Percentiles rank a stretch among this genome's conserved stretches.
phyloP scores from a whole-genome alignment of 2,113 vertebrate species.

The Puntigrus tetrazona region DNA sequence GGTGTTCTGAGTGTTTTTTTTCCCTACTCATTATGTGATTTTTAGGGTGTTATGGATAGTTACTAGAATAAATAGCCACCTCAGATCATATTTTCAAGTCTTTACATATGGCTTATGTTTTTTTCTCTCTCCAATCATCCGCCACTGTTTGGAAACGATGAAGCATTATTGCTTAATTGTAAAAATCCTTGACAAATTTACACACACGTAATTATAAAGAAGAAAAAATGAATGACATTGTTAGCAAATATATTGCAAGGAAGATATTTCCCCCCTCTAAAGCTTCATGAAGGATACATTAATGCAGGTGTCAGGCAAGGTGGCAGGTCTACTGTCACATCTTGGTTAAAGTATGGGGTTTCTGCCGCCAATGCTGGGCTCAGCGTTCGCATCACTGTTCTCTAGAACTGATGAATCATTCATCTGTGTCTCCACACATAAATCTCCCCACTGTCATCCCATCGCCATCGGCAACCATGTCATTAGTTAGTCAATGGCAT shows the following conservation, averaged over 20 bases:
- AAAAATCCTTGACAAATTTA: not conserved
- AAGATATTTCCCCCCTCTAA: not conserved
- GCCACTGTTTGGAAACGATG: not conserved
- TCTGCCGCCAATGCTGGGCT: constrained; percentile 2
- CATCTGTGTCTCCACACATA: constrained; percentile 73
- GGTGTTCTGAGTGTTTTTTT: not conserved
- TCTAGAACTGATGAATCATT: constrained; percentile 72
- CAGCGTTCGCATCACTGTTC: constrained; percentile 21
- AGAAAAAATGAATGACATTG: not conserved
- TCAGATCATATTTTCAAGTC: not conserved
- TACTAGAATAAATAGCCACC: not conserved
- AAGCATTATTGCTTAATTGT: not conserved
- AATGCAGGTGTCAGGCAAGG: constrained; percentile 4
- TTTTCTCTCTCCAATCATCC: not conserved
- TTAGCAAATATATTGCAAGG: not conserved
- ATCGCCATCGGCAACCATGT: constrained; percentile 66
- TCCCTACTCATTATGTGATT: not conserved
- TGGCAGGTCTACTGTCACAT: constrained; percentile 25
- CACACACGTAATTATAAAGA: not conserved
- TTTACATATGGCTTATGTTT: not conserved
- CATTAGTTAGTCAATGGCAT: constrained; percentile 72
- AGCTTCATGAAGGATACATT: constrained; percentile 1
- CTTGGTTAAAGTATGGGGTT: not conserved
- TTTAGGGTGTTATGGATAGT: not conserved
- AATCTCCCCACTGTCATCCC: constrained; percentile 68